A percentile compares a stretch with the other conserved stretches of the same genome.
Conservation (phyloP, 2,888 invertebrate genomes). For the Digitonthophagus gazella region DNA sequence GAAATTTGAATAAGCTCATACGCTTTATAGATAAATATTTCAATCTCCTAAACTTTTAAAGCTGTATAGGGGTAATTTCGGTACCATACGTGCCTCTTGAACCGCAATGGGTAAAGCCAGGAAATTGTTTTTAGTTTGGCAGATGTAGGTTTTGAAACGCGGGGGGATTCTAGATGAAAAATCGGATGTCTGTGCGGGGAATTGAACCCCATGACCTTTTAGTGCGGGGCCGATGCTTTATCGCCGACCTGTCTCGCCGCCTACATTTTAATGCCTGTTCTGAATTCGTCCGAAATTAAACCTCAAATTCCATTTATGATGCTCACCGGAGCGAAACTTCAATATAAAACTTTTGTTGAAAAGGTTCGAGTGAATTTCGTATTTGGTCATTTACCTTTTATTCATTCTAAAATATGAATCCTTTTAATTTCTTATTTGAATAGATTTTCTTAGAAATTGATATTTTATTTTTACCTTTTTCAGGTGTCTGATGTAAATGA, state of each 20-base stretch:
- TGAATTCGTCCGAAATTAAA: not conserved
- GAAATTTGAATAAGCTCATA: not conserved
- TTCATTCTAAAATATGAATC: too few species aligned
- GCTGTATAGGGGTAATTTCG: not conserved
- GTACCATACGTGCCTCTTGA: not conserved
- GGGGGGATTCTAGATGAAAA: not conserved
- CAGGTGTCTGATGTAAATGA: conserved; percentile 95
- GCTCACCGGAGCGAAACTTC: not conserved
- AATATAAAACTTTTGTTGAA: not conserved
- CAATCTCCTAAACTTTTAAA: not conserved
- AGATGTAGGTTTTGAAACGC: not conserved
- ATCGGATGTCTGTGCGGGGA: not conserved
- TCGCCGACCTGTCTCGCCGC: not conserved
- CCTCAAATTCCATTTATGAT: not conserved
- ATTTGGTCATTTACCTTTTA: too few species aligned
- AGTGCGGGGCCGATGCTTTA: not conserved
- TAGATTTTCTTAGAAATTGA: not conserved
- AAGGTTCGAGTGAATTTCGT: too few species aligned
- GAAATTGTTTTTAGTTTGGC: not conserved
- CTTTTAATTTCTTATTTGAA: conserved; percentile 1
- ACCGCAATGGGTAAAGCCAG: not conserved
- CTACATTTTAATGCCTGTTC: not conserved
- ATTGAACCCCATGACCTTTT: not conserved
- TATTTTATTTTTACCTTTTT: conserved; percentile 29
- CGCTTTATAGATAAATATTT: not conserved